Percentiles rank a stretch among this genome's conserved stretches.
Evolutionary conservation across 2,113 vertebrate genomes (phyloP).

Genomic region (Trogon melanurus): DNA sequence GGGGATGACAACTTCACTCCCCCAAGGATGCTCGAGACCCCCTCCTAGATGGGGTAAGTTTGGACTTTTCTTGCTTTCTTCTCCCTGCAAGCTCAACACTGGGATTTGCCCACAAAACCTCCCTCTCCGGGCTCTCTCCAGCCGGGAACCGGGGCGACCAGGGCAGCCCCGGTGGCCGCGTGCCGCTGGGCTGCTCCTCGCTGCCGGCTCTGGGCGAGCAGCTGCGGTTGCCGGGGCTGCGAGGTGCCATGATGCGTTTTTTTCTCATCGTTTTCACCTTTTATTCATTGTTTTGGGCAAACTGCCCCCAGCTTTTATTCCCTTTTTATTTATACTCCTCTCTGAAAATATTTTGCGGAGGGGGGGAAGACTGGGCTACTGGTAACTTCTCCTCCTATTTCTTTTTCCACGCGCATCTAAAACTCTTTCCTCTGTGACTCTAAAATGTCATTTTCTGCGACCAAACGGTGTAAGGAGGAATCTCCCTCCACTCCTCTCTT

Average conservation of each 20-base stretch:
- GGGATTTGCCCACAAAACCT: rapidly evolving
- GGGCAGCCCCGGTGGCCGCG: neutral
- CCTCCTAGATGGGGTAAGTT: neutral
- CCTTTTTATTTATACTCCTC: neutral
- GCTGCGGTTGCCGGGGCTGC: neutral
- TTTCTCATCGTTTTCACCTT: no score
- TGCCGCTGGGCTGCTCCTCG: rapidly evolving
- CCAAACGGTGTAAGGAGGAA: neutral
- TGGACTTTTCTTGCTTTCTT: neutral
- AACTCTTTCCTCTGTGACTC: neutral
- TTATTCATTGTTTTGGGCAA: rapidly evolving
- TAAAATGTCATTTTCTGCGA: neutral
- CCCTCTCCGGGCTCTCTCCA: neutral
- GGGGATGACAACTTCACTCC: rapidly evolving
- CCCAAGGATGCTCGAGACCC: rapidly evolving
- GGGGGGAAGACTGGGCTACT: rapidly evolving
- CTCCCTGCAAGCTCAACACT: rapidly evolving
- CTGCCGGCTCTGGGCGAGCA: rapidly evolving
- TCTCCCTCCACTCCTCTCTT: neutral
- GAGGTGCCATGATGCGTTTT: rapidly evolving
- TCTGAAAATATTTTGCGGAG: neutral
- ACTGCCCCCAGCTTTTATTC: neutral
- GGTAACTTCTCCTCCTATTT: neutral
- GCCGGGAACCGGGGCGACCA: rapidly evolving
- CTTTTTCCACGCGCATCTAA: neutral